Base-by-base conservation (phyloP, 2,888 invertebrate species). In the Malthinus flaveolus region DNA sequence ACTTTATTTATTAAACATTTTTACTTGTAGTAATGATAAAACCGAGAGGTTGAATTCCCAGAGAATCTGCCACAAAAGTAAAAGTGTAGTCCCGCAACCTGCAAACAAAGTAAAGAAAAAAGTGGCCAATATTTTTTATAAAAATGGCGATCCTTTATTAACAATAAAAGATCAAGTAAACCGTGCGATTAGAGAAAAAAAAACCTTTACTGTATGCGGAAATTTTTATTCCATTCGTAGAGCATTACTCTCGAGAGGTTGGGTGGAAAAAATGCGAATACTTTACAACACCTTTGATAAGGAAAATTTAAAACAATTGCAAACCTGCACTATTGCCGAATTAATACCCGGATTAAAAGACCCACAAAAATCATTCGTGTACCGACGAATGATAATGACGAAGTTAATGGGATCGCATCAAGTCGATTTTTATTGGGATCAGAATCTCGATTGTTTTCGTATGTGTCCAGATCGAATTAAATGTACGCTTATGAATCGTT, bases 381-480 rank as follows among this genome's bases (percentile, higher is more conserved):
- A 73, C 56, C 71, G 68, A 49, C 73, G 74, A 33, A 71, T 81
- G n/a, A 75, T 80, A 49, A 79, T 85, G 34, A 85, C 87, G 0
- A 84, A 85, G 65, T 80, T 89, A 71, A 79, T 89, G 3, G 80
- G 80, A 12, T 82, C 83, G 62, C 83, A 84, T 62, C 83, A 84
- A 1, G 85, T 90, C 0, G 87, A 89, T 66, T 86, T 91, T 63
- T 83, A 90, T 32, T 92, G 91, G 90, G 87, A 88, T 63, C 69
- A 73, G 32, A 79, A 77, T 51, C 71, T 62, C 2, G 76, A 76
- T 32, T 67, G 70, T 3, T 78, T 72, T 61, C 70, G 70, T 50
- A 66, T 74, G 44, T 75, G 73, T 57, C 59, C 68, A 3, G 75
- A 76, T 56, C 71, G 67, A 53, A 52, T 71, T 32, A 78, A 78